Conservation (phyloP, 2,888 invertebrate species). For the Neria commutata region DNA sequence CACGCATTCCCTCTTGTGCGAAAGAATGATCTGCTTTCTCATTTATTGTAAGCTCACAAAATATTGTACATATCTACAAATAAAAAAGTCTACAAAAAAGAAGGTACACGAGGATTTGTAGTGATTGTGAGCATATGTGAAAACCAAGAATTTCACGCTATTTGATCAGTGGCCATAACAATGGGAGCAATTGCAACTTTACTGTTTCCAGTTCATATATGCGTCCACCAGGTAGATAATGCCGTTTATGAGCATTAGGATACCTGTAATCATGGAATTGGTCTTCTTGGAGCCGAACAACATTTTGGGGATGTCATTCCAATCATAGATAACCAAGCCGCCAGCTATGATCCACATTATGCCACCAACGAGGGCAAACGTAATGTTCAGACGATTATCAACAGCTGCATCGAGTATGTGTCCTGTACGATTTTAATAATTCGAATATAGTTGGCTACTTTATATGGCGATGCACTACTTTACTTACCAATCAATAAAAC, state of each 20-base stretch:
- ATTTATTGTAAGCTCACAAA: too few species aligned
- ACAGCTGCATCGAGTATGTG: constrained; percentile 53
- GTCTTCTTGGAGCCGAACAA: constrained; percentile 50
- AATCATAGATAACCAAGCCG: constrained; percentile 56
- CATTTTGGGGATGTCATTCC: constrained; percentile 47
- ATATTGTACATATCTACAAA: too few species aligned
- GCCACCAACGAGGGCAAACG: constrained; percentile 54
- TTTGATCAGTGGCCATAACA: neutral
- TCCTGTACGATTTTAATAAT: too few species aligned
- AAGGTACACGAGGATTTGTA: too few species aligned
- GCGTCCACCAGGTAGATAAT: constrained; percentile 57
- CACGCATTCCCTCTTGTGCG: too few species aligned
- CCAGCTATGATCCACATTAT: constrained; percentile 54
- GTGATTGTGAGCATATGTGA: too few species aligned
- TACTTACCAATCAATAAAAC: constrained; percentile 51
- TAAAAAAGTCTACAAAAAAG: too few species aligned
- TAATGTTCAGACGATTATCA: constrained; percentile 57
- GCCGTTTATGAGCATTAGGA: constrained; percentile 59
- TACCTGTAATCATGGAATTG: constrained; percentile 54
- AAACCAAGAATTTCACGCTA: neutral
- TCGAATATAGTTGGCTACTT: too few species aligned
- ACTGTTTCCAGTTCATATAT: too few species aligned
- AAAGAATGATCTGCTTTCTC: too few species aligned
- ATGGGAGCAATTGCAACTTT: neutral
- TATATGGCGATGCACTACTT: too few species aligned